phyloP scores from a whole-genome alignment of 2,888 invertebrate species.

The Biston stratarius region DNA sequence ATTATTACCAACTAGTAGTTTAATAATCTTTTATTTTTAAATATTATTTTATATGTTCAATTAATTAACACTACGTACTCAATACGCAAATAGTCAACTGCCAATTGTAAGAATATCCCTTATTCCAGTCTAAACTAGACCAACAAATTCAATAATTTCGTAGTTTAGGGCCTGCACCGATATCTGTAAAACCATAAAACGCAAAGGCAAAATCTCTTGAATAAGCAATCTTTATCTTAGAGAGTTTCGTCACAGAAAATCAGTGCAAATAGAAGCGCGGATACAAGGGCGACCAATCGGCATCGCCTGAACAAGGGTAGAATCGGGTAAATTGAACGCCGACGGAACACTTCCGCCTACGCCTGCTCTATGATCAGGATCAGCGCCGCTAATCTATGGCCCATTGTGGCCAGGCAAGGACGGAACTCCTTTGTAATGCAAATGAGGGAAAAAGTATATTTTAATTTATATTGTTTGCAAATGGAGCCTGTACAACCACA shows the following conservation, averaged over 20 bases:
- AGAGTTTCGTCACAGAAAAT: slow-evolving; percentile 29
- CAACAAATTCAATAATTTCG: too few species aligned
- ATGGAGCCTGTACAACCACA: slow-evolving; percentile 3
- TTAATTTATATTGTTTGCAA: slow-evolving; percentile 9
- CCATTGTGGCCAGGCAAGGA: slow-evolving; percentile 37
- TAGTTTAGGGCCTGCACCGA: not conserved
- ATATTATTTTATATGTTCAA: too few species aligned
- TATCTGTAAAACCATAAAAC: not conserved
- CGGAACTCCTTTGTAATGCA: slow-evolving; percentile 15
- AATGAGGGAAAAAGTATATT: slow-evolving; percentile 13
- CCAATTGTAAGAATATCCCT: too few species aligned
- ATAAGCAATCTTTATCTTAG: slow-evolving; percentile 13
- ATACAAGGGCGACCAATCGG: slow-evolving; percentile 44
- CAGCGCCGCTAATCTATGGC: slow-evolving; percentile 41
- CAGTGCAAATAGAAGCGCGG: slow-evolving; percentile 45
- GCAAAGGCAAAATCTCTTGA: not conserved
- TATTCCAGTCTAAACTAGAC: too few species aligned
- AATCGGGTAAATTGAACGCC: slow-evolving; percentile 52
- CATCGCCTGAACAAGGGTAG: slow-evolving; percentile 35
- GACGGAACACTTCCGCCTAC: slow-evolving; percentile 47
- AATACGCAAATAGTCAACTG: too few species aligned
- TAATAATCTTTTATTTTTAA: too few species aligned
- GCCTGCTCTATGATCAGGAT: slow-evolving; percentile 34
- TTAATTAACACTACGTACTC: too few species aligned
- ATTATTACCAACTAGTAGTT: too few species aligned